Percentiles rank a stretch among this genome's conserved stretches.
phyloP scores from a whole-genome alignment of 2,797 vertebrate species.

The Hippocampus kuda region DNA sequence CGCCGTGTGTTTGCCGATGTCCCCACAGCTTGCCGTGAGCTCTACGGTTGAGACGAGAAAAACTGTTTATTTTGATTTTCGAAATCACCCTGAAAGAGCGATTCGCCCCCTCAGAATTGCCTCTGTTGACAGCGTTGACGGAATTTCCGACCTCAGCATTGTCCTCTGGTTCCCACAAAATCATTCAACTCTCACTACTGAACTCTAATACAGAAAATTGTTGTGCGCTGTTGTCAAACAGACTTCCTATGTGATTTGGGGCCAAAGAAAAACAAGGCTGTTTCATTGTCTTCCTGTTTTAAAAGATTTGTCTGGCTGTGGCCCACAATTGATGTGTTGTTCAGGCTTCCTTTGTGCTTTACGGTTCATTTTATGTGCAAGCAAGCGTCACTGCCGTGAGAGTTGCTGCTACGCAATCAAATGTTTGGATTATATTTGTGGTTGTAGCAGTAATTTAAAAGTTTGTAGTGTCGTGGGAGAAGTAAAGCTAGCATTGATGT shows the following conservation, averaged over 20 bases:
- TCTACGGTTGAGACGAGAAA: conserved; percentile 17
- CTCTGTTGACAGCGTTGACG: conserved; percentile 20
- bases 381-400: background rate
- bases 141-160: conserved; percentile 12
- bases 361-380: background rate
- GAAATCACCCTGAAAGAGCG: conserved; percentile 22
- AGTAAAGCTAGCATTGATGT: background rate
- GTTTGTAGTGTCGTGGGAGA: background rate
- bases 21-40: conserved; percentile 30
- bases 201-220: conserved; percentile 37
- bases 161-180: conserved; percentile 25
- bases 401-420: background rate
- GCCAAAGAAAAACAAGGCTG: conserved; percentile 39
- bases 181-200: conserved; percentile 36
- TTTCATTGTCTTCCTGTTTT: conserved; percentile 56
- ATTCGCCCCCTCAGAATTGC: conserved; percentile 10
- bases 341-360: background rate
- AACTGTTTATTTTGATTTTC: conserved; percentile 16
- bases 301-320: conserved; percentile 24
- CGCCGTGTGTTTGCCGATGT: conserved; percentile 18
- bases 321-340: background rate
- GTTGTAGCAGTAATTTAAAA: background rate
- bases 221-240: conserved; percentile 41
- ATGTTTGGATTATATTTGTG: background rate
- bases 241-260: conserved; percentile 36